Percentiles rank a stretch among this genome's conserved stretches.
Evolutionary conservation across 2,888 invertebrate genomes (phyloP).

Genomic region (Ichneumon xanthorius): DNA sequence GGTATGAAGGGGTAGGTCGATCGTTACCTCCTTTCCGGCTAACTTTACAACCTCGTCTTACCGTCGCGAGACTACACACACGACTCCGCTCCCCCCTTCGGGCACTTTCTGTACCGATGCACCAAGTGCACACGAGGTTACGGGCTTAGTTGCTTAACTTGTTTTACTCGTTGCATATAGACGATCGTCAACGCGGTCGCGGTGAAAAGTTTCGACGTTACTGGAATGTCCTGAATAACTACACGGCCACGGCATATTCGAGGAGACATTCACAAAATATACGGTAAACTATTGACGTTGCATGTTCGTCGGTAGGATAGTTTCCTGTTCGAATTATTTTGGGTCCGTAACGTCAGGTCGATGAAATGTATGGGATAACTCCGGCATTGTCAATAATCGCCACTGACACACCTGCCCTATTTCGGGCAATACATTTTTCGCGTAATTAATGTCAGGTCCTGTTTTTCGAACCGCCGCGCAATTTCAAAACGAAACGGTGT

Average conservation of each 20-base stretch:
- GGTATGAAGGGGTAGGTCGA: slow-evolving; percentile 54
- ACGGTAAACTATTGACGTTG: background rate
- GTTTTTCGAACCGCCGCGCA: background rate
- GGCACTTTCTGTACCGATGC: background rate
- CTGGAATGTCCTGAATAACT: background rate
- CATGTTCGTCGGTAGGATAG: background rate
- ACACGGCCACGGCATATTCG: background rate
- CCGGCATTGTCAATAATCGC: background rate
- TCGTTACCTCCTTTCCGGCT: slow-evolving; percentile 59
- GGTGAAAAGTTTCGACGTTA: slow-evolving; percentile 3
- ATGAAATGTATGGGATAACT: no score
- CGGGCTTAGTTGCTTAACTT: background rate
- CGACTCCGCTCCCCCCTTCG: background rate
- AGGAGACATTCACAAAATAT: background rate
- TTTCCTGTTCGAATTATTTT: background rate
- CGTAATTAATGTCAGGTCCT: background rate
- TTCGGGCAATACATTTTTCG: background rate
- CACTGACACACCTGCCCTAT: background rate
- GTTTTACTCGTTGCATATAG: slow-evolving; percentile 6
- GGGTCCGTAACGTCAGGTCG: background rate
- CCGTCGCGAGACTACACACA: slow-evolving; percentile 9
- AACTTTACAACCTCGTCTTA: slow-evolving; percentile 53
- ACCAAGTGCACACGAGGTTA: background rate
- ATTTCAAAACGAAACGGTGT: slow-evolving; percentile 7
- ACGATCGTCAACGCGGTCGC: slow-evolving; percentile 8